Conservation (phyloP, 2,797 vertebrate genomes). For the Acanthurus lineatus region DNA sequence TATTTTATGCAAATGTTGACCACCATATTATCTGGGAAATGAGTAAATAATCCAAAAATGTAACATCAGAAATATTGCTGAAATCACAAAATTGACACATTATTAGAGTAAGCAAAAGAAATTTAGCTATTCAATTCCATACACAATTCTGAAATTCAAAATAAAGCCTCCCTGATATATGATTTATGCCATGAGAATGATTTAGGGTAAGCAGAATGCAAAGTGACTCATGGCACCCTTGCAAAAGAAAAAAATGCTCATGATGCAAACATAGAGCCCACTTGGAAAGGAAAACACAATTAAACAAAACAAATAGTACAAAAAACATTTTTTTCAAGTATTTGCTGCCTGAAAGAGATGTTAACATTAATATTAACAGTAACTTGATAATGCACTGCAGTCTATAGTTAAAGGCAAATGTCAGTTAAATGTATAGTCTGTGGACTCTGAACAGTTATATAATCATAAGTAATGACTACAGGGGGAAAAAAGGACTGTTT, state of each 20-base stretch:
- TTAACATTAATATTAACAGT: no score
- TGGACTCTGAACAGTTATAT: neutral
- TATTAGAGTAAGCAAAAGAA: no score
- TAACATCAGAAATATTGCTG: no score
- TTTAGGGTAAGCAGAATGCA: neutral
- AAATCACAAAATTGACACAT: no score
- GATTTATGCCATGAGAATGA: neutral
- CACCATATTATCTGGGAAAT: no score
- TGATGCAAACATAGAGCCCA: neutral
- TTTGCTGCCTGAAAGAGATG: neutral
- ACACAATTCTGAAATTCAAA: no score
- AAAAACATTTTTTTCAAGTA: neutral
- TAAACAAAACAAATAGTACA: neutral
- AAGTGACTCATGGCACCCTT: no score
- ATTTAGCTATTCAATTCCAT: no score
- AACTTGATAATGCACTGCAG: rapidly evolving
- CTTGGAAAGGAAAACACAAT: neutral
- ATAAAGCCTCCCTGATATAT: no score
- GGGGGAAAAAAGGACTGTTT: neutral
- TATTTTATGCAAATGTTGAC: no score
- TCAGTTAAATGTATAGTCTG: neutral
- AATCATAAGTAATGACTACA: neutral
- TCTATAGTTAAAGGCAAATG: neutral
- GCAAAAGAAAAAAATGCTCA: neutral
- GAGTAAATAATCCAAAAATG: no score